Evolutionary conservation across 2,888 invertebrate genomes (phyloP).

Genomic region (Amphipyra tragopoginis): DNA sequence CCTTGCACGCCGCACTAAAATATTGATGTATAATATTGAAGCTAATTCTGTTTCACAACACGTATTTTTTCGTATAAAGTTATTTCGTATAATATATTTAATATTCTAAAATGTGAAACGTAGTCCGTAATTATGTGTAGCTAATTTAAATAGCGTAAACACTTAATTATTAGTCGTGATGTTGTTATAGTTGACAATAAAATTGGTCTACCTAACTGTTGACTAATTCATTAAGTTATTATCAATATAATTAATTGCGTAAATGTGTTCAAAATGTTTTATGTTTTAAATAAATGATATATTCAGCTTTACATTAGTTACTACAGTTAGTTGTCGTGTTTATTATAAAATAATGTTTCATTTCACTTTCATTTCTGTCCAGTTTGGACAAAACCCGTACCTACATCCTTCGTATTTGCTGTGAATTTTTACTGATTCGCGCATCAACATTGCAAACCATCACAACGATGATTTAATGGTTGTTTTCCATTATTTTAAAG

Average conservation of each 20-base stretch:
- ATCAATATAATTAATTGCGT: constrained; percentile 10
- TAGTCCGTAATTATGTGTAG: constrained; percentile 25
- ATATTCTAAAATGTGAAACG: constrained; percentile 9
- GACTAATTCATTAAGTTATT: constrained; percentile 9
- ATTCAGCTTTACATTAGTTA: no score
- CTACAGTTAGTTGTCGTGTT: no score
- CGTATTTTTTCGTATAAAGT: constrained; percentile 32
- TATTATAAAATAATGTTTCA: no score
- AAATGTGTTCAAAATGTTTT: background rate
- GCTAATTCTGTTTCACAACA: constrained; percentile 41
- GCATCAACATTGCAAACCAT: background rate
- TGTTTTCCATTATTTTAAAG: constrained; percentile 26
- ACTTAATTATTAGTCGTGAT: constrained; percentile 30
- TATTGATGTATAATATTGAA: constrained; percentile 44
- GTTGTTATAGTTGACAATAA: constrained; percentile 21
- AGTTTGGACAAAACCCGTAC: no score
- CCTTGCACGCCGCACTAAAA: constrained; percentile 48
- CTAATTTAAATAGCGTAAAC: constrained; percentile 38
- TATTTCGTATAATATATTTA: constrained; percentile 29
- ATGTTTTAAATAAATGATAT: no score
- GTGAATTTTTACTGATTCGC: no score
- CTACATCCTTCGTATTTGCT: no score
- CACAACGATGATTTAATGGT: constrained; percentile 4
- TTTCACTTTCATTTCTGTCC: no score
- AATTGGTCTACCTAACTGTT: constrained; percentile 15